Conservation (phyloP, 2,797 vertebrate genomes). For the Sciurus carolinensis region DNA sequence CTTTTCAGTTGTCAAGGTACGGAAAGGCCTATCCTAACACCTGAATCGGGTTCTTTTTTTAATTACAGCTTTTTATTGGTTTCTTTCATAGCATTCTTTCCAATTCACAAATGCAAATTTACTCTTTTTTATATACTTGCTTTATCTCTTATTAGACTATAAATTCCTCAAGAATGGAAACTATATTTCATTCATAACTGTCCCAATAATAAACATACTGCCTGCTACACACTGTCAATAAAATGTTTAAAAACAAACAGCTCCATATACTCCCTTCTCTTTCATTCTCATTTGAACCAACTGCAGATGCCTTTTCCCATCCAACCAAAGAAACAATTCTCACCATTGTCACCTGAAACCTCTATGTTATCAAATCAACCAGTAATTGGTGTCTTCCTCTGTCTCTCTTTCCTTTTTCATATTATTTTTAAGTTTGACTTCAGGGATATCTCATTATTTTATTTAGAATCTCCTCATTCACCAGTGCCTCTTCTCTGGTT, state of each 20-base stretch:
- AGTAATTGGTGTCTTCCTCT: too few relatives aligned
- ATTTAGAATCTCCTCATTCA: neutral
- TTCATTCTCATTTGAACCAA: neutral
- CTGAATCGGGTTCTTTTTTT: neutral
- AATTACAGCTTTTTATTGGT: neutral
- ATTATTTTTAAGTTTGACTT: neutral
- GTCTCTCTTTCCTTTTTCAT: neutral
- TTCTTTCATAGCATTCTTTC: neutral
- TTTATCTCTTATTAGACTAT: neutral
- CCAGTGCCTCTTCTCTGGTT: neutral
- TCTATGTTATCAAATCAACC: neutral
- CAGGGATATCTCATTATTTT: neutral
- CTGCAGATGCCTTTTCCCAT: neutral
- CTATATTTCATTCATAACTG: neutral
- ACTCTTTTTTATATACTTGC: neutral
- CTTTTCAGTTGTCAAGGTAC: neutral
- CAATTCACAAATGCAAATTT: slow-evolving; percentile 12
- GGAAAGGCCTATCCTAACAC: neutral
- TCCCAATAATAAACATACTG: neutral
- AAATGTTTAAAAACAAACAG: neutral
- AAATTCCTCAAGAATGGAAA: neutral
- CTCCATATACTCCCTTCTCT: neutral
- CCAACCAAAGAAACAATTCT: neutral
- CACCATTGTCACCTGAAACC: neutral
- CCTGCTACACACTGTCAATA: neutral